Percentiles rank a stretch among this genome's conserved stretches.
phyloP scores from a whole-genome alignment of 2,113 vertebrate species.

The Chionomys nivalis region DNA sequence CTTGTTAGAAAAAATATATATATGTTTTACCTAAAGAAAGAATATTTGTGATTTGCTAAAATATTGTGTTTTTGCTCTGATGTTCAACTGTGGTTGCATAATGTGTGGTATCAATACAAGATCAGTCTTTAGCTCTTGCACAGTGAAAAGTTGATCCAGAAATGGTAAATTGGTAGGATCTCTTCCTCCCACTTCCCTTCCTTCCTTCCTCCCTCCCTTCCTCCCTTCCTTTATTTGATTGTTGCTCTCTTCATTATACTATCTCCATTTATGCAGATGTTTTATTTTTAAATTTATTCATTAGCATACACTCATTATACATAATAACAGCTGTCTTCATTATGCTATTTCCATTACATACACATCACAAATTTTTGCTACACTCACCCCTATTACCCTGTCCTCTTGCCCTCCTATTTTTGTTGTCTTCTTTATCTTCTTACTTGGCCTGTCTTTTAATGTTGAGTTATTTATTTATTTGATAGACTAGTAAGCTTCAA shows the following conservation, averaged over 20 bases:
- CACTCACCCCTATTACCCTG: not conserved
- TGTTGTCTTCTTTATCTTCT: not conserved
- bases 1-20: not conserved
- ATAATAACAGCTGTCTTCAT: not conserved
- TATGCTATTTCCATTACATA: not conserved
- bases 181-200: rapidly evolving
- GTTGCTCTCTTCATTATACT: not conserved
- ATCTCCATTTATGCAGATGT: not conserved
- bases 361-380: not conserved
- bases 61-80: not conserved
- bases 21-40: not conserved
- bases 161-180: not conserved
- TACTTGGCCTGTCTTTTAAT: not conserved
- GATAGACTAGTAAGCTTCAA: not conserved
- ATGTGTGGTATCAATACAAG: not conserved
- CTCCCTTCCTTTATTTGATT: not conserved
- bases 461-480: not conserved
- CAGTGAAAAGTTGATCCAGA: not conserved
- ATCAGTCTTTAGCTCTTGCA: not conserved
- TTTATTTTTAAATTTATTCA: not conserved
- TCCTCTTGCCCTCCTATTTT: not conserved
- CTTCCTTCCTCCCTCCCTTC: rapidly evolving
- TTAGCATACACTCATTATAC: not conserved
- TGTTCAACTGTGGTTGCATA: not conserved
- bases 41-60: not conserved